Evolutionary conservation across 2,888 invertebrate species (phyloP), one percentile per base, ranked within the genome.

Genomic region (Harpalus rufipes): DNA sequence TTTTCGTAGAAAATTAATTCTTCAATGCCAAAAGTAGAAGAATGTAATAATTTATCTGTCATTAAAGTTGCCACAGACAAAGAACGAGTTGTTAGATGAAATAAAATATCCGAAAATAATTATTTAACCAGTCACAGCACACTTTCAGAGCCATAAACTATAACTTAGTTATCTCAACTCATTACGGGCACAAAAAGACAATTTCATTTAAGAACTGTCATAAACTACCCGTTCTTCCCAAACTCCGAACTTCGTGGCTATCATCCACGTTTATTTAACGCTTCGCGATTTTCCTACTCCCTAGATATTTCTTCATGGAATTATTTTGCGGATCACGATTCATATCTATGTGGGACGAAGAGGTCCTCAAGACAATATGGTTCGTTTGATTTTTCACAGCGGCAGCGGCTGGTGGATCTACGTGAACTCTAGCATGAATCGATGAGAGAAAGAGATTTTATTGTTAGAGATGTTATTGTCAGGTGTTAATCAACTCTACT

Each of bases 311-410:
- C 81, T 61, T 65, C 32, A 2, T 8, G 18, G 65, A 44, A 65
- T 63, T 81, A 81, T 81, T 81, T 81, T 65, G 61, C 81, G 51
- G 81, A 81, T 81, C 81, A 44, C 81, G 81, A 81, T 81, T 44
- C 81, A 61, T 80, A 80, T 80, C 80, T 80, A 41, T 78, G 58
- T 78, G 59, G 80, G 41, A 4, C 61, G 32, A 80, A 18, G 32
- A 32, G 32, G 44, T 65, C 44, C 63, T 41, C 63, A 63, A 21
- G 44, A 81, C 61, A 63, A 65, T 81, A 81, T 44, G 81, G 61
- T 81, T 81, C 61, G 81, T 81, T 81, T 81, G 63, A 39, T 81
- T 81, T 65, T 61, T 18, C 72, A 63, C 25, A 12, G 32, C 65
- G 7, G 39, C 39, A n/a, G 32, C 14, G 21, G 32, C 32, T 32